Evolutionary conservation across 2,113 vertebrate genomes (phyloP).

Genomic region (Aegithalos caudatus): DNA sequence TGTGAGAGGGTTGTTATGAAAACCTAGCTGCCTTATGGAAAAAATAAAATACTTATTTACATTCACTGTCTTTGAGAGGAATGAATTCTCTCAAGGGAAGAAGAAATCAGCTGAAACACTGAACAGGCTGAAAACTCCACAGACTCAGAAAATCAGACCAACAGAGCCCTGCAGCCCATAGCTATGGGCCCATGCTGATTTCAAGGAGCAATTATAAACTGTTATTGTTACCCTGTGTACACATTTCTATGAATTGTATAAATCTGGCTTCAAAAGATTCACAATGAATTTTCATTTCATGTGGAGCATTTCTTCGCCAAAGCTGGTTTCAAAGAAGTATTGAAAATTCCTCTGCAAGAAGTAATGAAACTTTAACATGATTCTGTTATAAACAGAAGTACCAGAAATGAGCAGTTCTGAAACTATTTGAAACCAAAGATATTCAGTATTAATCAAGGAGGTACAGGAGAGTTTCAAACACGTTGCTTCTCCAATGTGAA

Average conservation of each 20-base stretch:
- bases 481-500: background rate
- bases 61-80: too few relatives aligned
- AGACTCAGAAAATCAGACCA: too few relatives aligned
- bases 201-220: slow-evolving; percentile 8
- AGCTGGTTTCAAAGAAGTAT: background rate
- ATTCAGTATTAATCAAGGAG: background rate
- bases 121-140: too few relatives aligned
- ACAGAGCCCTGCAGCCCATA: background rate
- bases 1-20: too few relatives aligned
- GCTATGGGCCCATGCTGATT: background rate
- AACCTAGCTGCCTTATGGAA: too few relatives aligned
- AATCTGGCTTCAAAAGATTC: background rate
- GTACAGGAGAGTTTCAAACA: background rate
- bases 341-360: background rate
- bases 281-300: background rate
- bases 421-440: background rate
- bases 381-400: background rate
- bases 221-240: background rate
- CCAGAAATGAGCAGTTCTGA: background rate
- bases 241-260: background rate
- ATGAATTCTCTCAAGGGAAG: too few relatives aligned
- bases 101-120: too few relatives aligned
- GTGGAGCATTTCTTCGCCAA: background rate
- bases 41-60: too few relatives aligned
- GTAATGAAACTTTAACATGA: background rate